These are phyloP conservation scores for Hypomesus transpacificus DNA, from an alignment of 2,113 vertebrate species.

Conservation along the genomic window DNA sequence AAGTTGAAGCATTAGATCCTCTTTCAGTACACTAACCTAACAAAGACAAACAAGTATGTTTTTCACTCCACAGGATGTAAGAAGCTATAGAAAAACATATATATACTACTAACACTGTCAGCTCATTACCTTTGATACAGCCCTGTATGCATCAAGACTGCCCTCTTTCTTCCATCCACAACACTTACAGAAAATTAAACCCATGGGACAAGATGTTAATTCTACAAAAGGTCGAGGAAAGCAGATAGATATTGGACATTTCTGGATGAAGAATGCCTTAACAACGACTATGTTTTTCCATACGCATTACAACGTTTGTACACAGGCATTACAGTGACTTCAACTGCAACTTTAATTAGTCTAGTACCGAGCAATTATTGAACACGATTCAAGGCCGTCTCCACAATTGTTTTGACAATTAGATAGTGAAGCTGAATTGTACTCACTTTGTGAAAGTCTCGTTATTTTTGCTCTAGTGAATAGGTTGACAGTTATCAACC, in stretches of 20 bases:
- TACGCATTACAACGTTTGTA: no score
- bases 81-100: no score
- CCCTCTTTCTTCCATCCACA: slow-evolving; percentile 60
- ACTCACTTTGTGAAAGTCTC: slow-evolving; percentile 74
- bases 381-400: slow-evolving; percentile 14
- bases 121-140: slow-evolving; percentile 31
- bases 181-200: slow-evolving; percentile 69
- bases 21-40: no score
- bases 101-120: slow-evolving; percentile 41
- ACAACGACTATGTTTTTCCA: no score
- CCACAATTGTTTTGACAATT: slow-evolving; percentile 45
- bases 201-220: slow-evolving; percentile 37
- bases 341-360: no score
- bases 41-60: no score
- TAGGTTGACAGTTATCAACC: slow-evolving; percentile 72
- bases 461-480: slow-evolving; percentile 72
- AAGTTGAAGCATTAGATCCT: no score
- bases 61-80: no score
- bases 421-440: slow-evolving; percentile 66
- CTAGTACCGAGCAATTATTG: no score
- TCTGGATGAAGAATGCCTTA: no score
- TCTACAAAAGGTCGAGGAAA: slow-evolving; percentile 27
- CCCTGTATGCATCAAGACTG: slow-evolving; percentile 56
- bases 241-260: not conserved
- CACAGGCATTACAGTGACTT: no score